A percentile compares a stretch with the other conserved stretches of the same genome.
phyloP scores from a whole-genome alignment of 2,113 vertebrate species.

The Cryptotis parvus region DNA sequence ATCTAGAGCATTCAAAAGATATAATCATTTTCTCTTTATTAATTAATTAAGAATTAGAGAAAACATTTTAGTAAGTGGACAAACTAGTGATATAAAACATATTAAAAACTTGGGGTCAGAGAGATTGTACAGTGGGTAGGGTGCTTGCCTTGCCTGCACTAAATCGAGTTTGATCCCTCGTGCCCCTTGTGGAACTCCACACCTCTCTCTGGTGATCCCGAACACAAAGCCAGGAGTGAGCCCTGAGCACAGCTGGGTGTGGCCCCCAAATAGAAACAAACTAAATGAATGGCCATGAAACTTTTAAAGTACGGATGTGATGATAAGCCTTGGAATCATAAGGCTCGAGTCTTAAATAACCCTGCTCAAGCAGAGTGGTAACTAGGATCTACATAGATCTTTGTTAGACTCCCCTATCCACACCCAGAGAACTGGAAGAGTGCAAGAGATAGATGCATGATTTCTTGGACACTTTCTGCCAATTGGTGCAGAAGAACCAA shows the following conservation, averaged over 20 bases:
- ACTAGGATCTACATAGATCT: not conserved
- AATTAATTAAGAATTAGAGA: not conserved
- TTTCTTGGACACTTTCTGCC: not conserved
- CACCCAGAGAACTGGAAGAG: not conserved
- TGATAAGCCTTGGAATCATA: not conserved
- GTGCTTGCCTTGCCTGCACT: no score
- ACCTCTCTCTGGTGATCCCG: no score
- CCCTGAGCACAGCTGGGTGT: no score
- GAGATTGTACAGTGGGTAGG: not conserved
- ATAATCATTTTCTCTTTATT: constrained; percentile 3
- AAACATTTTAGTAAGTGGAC: not conserved
- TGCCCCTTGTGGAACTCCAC: no score
- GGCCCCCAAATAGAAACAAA: no score
- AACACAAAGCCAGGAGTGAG: no score
- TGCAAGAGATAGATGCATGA: not conserved
- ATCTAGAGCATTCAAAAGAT: not conserved
- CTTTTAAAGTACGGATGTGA: not conserved
- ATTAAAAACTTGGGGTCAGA: not conserved
- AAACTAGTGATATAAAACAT: not conserved
- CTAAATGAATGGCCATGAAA: not conserved
- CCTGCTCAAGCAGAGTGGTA: not conserved
- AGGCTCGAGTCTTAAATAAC: not conserved
- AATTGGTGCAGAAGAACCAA: not conserved
- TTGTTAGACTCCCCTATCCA: not conserved
- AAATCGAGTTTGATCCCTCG: no score